Evolutionary conservation across 2,113 vertebrate genomes (phyloP), one percentile per base, ranked within the genome.

Genomic region (Calidris pugnax): DNA sequence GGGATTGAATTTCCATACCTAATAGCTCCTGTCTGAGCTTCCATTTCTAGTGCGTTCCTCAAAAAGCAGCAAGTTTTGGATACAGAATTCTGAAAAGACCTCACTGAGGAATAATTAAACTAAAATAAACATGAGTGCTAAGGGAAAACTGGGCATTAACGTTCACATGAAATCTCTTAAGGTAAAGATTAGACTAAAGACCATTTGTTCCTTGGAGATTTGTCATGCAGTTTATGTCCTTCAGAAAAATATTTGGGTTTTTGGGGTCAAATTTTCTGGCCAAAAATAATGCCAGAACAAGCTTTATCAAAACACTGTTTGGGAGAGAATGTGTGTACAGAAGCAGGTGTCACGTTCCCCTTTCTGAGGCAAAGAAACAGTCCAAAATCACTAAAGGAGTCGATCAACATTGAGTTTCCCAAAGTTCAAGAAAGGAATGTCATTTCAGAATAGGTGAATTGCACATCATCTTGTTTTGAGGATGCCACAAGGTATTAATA

Each of bases 1-100:
- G 68, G 4, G 95, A 87, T 28, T 92, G 45, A 85, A 96, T 93
- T 89, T 96, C 91, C 74, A 75, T 95, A 92, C 69, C 77, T 92
- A 89, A 93, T 83, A 87, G 45, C 50, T 91, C 8, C 87, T 87
- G 50, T 89, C 73, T 92, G 45, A 1, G 5, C 18, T 80, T 72
- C 37, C 16, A 62, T 74, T 95, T 95, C 77, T 89, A 67, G 32
- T 28, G 33, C 8, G 18, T 73, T 82, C 67, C 41, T 93, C 48
- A 87, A 7, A 12, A 89, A 91, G 41, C 23, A 92, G 71, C 50
- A 79, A 92, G 41, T 57, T 85, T 76, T 66, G 16, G 50, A 41
- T 39, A 57, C 7, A 66, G 57, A 82, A 76, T 62, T 64, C 62
- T 48, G 33, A 21, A 88, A 93, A 87, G 32, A 62, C 4, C 21